Evolutionary conservation across 2,113 vertebrate species (phyloP).

Genomic region (Saguinus imperator): DNA sequence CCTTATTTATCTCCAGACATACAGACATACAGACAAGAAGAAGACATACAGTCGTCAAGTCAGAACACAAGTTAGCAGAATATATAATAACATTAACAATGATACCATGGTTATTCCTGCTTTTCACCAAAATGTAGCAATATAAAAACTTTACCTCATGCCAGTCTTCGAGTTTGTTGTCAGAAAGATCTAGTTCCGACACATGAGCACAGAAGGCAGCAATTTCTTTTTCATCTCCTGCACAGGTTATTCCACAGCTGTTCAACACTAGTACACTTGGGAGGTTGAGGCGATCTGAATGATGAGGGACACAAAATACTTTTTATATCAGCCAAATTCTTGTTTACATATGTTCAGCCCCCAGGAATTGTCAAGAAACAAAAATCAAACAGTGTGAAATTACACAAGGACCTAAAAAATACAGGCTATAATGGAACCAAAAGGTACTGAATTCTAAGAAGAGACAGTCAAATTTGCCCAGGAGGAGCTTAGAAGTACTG

Average conservation of each 20-base stretch:
- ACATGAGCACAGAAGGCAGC: constrained; percentile 96
- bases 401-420: neutral
- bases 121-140: neutral
- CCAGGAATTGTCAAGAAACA: neutral
- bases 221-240: constrained; percentile 92
- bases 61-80: constrained; percentile 38
- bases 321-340: neutral
- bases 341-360: neutral
- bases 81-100: neutral
- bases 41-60: constrained; percentile 19
- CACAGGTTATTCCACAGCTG: constrained; percentile 93
- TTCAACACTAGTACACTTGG: constrained; percentile 94
- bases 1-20: too few relatives aligned
- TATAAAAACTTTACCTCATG: constrained; percentile 88
- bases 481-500: neutral
- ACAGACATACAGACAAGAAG: too few relatives aligned
- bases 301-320: neutral
- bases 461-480: neutral
- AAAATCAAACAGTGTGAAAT: neutral
- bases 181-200: constrained; percentile 95
- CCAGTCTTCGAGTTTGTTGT: constrained; percentile 97
- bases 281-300: constrained; percentile 93
- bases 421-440: neutral
- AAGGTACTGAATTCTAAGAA: neutral
- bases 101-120: accelerated